Base-by-base conservation (phyloP, 2,888 invertebrate species). In the Drosophila paranaensis region DNA sequence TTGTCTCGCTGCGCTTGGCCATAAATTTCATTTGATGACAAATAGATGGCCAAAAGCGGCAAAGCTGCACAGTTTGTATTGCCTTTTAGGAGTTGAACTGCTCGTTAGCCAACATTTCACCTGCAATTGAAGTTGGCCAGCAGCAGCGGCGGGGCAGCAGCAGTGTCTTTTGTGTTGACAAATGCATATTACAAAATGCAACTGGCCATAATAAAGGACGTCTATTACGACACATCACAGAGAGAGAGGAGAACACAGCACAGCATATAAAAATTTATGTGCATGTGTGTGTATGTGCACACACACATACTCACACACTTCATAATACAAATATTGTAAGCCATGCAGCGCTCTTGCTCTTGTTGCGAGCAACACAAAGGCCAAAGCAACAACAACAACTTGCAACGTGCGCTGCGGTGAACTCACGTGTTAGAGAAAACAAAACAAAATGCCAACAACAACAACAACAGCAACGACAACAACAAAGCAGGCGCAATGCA, bases 131-230 rank as follows among this genome's bases (percentile, higher is more conserved):
- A 65, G 57, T 43, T 45, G 39, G 37, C 48, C 60, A 76, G 76
- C 35, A 48, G 60, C 35, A 48, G 57, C 46, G 46, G 57, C 57
- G 54, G n/a, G 39, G 54, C 14, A 30, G 54, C 53, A 9, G 33
- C 33, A 33, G 33, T 60, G 79, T 71, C 76, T 80, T 77, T 69
- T 75, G 84, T 81, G 87, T 87, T 82, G 87, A 82, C 87, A 82
- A 87, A 82, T 82, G 87, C 84, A 87, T 84, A 81, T 87, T 79
- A 78, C 81, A 81, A 71, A 75, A 73, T 78, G 79, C 79, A 81
- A 87, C 82, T 84, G 84, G 88, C 82, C 81, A 73, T 81, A 84
- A 72, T 77, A 77, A 71, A 80, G 81, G 77, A 81, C 82, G 79
- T 69, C 77, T 77, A 84, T 82, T 88, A 77, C 85, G 79, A 74